Evolutionary conservation across 2,888 invertebrate species (phyloP).

Genomic region (Thyatira batis): DNA sequence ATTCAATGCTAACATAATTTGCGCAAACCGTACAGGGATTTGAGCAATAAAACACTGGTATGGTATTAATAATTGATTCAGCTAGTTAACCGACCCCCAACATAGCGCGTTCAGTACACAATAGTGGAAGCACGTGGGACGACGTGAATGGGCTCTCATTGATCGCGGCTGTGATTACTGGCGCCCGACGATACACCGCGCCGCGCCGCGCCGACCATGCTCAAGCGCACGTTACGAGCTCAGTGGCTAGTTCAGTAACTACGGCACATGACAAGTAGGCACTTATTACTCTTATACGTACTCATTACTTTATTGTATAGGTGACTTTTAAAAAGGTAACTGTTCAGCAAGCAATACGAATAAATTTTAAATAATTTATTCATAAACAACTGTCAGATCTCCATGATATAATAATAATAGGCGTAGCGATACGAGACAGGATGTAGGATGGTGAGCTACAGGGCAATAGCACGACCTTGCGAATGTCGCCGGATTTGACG

Average conservation of each 20-base stretch:
- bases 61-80: conserved; percentile 31
- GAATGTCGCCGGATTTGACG: conserved; percentile 59
- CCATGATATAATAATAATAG: neutral
- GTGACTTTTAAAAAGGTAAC: too few relatives aligned
- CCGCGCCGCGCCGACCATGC: conserved; percentile 14
- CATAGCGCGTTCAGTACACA: conserved; percentile 15
- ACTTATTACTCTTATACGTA: neutral
- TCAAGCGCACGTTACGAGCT: conserved; percentile 14
- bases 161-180: conserved; percentile 39
- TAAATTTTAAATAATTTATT: too few relatives aligned
- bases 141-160: conserved; percentile 37
- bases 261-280: neutral
- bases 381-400: neutral
- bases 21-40: neutral
- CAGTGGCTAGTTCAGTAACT: neutral
- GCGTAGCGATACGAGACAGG: conserved; percentile 29
- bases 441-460: conserved; percentile 35
- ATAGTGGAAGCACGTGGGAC: conserved; percentile 40
- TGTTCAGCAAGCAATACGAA: too few relatives aligned
- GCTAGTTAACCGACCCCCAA: conserved; percentile 34
- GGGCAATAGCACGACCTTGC: conserved; percentile 67
- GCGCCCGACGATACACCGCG: conserved; percentile 26
- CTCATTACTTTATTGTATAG: too few relatives aligned
- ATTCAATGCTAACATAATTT: neutral
- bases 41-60: conserved; percentile 3